These are phyloP conservation scores for Bombus ignitus DNA, from an alignment of 1,140 invertebrate species.

Conservation along the genomic window DNA sequence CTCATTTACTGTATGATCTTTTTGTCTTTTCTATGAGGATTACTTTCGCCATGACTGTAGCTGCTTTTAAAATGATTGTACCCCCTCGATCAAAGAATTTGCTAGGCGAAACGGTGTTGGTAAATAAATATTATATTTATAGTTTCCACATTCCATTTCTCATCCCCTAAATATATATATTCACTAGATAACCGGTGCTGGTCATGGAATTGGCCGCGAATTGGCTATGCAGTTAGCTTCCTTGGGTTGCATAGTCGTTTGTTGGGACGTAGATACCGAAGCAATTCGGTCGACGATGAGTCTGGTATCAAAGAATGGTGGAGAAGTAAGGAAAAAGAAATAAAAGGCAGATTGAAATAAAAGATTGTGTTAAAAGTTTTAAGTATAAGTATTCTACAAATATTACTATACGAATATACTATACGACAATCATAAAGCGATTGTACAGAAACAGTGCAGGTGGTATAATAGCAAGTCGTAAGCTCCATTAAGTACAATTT, in stretches of 20 bases:
- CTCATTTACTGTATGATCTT: conserved; percentile 56
- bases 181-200: conserved; percentile 75
- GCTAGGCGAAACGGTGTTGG: conserved; percentile 72
- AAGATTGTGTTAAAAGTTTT: no score
- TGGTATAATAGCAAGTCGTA: no score
- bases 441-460: neutral
- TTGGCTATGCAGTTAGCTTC: conserved; percentile 72
- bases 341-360: neutral
- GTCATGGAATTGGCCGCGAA: conserved; percentile 77
- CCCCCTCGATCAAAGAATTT: conserved; percentile 66
- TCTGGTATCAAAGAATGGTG: conserved; percentile 71
- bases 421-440: neutral
- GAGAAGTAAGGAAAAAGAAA: conserved; percentile 64
- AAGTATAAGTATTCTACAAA: no score
- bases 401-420: no score
- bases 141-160: neutral
- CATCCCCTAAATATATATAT: neutral
- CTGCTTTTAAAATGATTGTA: conserved; percentile 64
- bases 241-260: conserved; percentile 75
- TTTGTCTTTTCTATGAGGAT: conserved; percentile 65
- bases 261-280: conserved; percentile 74
- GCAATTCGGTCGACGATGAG: conserved; percentile 70
- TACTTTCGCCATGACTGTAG: conserved; percentile 58
- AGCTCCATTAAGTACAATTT: no score
- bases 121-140: conserved; percentile 28